Conservation (phyloP, 2,888 invertebrate genomes). For the Dynastes grantii region DNA sequence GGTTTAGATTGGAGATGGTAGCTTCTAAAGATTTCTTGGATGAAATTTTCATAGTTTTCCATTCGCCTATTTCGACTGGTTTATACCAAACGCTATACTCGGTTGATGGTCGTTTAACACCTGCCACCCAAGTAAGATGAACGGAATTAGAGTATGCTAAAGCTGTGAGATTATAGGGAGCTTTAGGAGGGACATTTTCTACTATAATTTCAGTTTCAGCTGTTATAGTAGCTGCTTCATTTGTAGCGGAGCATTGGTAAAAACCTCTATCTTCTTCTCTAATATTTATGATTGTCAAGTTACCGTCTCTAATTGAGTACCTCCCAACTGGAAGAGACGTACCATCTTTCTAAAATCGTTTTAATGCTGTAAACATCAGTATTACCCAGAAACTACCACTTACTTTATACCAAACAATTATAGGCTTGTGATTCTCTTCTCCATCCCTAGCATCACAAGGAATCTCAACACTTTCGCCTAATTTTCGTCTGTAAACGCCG, state of each 20-base stretch:
- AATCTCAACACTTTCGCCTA: conserved; percentile 86
- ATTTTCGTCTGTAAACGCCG: conserved; percentile 86
- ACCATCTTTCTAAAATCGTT: conserved; percentile 80
- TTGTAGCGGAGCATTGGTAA: conserved; percentile 87
- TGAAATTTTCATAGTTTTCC: conserved; percentile 86
- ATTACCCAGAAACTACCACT: conserved; percentile 53
- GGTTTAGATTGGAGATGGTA: conserved; percentile 83
- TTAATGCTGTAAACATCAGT: not conserved
- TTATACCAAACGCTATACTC: conserved; percentile 93
- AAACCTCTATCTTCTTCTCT: conserved; percentile 90
- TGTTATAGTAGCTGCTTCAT: conserved; percentile 89
- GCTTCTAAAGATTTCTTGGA: conserved; percentile 83
- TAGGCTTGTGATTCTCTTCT: conserved; percentile 77
- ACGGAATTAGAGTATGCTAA: conserved; percentile 81
- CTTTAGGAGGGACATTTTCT: conserved; percentile 90
- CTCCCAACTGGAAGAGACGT: conserved; percentile 79
- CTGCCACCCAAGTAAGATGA: conserved; percentile 88
- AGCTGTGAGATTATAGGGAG: conserved; percentile 90
- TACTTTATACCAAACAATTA: conserved; percentile 81
- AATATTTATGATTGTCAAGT: conserved; percentile 87
- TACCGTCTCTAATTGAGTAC: conserved; percentile 79
- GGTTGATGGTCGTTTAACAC: conserved; percentile 80
- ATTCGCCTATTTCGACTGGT: conserved; percentile 82
- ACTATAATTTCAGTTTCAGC: conserved; percentile 87
- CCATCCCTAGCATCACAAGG: conserved; percentile 86